Base-by-base conservation (phyloP, 2,888 invertebrate genomes). In the Tinea trinotella region DNA sequence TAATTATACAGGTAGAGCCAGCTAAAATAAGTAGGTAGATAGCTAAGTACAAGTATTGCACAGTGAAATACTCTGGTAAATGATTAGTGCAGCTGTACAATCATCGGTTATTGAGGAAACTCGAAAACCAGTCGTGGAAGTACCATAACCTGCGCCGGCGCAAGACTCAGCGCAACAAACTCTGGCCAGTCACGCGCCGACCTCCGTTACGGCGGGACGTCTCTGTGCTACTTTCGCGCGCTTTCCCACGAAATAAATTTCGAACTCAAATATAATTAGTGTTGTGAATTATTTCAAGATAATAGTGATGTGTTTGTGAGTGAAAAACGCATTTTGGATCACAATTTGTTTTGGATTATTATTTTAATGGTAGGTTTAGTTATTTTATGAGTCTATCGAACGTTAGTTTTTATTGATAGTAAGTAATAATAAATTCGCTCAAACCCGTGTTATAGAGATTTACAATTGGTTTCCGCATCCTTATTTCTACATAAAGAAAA, bases 321-420 rank as follows among this genome's bases (percentile, higher is more conserved):
- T 40, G 40, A 40, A 40, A 15, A 13, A 15, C 6, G 30, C n/a
- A 13, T 15, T 24, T 13, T 40, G 40, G 40, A 40, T 40, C 13
- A 13, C 46, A 46, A 24, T 50, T 50, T 22, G 50, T 12, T n/a
- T 7, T 48, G 48, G 48, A 48, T 48, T 48, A 20, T 36, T 17
- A 48, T n/a, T 50, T 50, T 24, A 12, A 17, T 40, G 53, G 53
- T 40, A 40, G 55, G 59, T 65, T 59, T 64, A 66, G 65, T 67
- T 63, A 63, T 62, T 66, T 61, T 65, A 64, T 69, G 61, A 56
- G 61, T 62, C 59, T 60, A 55, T 62, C 62, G 67, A n/a, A 62
- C 68, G 57, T 67, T 64, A 56, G 53, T 56, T 53, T 53, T 40
- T 53, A 53, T 53, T 22, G 53, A 19, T 4, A 15, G 7, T 24